A percentile compares a stretch with the other conserved stretches of the same genome.
Conservation (phyloP, 2,113 vertebrate genomes). For the Spilogale gracilis region DNA sequence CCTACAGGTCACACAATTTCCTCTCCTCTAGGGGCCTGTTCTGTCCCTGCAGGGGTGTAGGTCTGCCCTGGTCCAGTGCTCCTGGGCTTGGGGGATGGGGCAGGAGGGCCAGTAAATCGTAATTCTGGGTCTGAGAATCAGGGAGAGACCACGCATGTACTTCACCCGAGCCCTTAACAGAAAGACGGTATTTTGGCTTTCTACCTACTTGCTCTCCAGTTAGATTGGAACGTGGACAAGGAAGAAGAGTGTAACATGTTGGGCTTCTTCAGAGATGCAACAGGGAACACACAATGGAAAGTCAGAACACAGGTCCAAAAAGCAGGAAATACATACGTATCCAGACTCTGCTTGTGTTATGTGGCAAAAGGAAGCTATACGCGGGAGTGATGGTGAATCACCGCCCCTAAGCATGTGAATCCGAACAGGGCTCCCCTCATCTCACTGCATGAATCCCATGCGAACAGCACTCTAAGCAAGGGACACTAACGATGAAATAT, state of each 20-base stretch:
- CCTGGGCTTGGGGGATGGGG: neutral
- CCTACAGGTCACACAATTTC: neutral
- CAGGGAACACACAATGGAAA: neutral
- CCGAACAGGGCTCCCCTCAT: neutral
- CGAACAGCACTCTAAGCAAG: neutral
- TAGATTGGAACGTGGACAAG: neutral
- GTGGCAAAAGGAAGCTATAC: neutral
- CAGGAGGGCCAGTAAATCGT: neutral
- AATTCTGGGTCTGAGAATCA: neutral
- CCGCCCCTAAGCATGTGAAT: neutral
- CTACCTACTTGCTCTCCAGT: neutral
- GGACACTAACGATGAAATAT: neutral
- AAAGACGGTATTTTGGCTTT: conserved; percentile 2
- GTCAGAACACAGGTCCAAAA: neutral
- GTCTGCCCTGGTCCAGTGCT: neutral
- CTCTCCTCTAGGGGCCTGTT: neutral
- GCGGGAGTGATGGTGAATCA: neutral
- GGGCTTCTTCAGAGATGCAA: neutral
- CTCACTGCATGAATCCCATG: neutral
- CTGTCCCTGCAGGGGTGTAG: neutral
- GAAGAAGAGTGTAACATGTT: neutral
- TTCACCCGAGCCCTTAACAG: neutral
- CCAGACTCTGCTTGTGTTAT: neutral
- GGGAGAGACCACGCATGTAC: neutral
- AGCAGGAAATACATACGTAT: neutral